Evolutionary conservation across 2,113 vertebrate species (phyloP).

Genomic region (Atractosteus spatula): DNA sequence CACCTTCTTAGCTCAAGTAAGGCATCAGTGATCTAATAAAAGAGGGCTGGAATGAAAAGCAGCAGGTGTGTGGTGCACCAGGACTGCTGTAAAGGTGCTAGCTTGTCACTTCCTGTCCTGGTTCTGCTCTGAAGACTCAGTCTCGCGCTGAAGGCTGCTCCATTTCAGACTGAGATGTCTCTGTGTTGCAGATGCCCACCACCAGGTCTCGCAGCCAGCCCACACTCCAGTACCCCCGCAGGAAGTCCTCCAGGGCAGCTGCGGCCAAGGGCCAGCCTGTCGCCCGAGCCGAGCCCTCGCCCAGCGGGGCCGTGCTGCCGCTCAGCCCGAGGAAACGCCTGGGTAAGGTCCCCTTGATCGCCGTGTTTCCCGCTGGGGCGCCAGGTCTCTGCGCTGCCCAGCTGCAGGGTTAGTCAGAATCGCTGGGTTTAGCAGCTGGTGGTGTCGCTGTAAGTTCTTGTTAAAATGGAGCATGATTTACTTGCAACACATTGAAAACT

Average conservation of each 20-base stretch:
- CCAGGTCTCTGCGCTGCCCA: background rate
- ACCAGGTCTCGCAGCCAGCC: conserved; percentile 73
- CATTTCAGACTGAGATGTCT: conserved; percentile 7
- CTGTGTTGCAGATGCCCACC: conserved; percentile 68
- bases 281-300: background rate
- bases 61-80: no score
- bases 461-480: no score
- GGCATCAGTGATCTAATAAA: no score
- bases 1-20: no score
- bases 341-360: conserved; percentile 57
- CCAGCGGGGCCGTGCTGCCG: conserved; percentile 46
- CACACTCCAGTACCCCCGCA: conserved; percentile 75
- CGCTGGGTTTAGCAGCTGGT: background rate
- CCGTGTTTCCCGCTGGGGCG: background rate
- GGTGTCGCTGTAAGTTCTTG: no score
- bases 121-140: no score
- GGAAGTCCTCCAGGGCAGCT: conserved; percentile 55
- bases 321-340: conserved; percentile 89
- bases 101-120: no score
- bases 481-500: no score
- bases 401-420: background rate
- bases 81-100: no score
- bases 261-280: conserved; percentile 25
- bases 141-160: background rate
- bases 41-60: no score